Evolutionary conservation across 2,888 invertebrate genomes (phyloP), one percentile per base, ranked within the genome.

Genomic region (Paralinhomoeus sp.): DNA sequence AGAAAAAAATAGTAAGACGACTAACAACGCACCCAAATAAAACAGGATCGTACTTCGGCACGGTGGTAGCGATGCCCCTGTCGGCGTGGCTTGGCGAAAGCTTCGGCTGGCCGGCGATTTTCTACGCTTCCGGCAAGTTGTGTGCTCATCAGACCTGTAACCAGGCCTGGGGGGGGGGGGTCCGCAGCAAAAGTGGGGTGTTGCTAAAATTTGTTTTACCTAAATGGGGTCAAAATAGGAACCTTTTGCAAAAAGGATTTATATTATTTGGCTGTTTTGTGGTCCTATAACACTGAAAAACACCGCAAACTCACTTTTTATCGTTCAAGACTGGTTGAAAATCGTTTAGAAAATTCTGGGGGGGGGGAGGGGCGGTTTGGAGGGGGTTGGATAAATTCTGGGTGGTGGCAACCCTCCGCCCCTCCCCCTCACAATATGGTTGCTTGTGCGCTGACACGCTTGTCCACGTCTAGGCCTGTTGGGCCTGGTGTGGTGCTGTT

Each of bases 31-130:
- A n/a, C n/a, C n/a, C n/a, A n/a, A n/a, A n/a, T n/a, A n/a, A n/a
- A n/a, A 36, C 52, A 63, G 53, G 54, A 33, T 55, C 54, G 1
- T 56, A 57, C 40, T 56, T 57, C 41, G 57, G 57, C 38, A 57
- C 57, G 13, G 56, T 57, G 3, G 33, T 54, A 7, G 48, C 54
- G 1, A 51, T 57, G 54, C 56, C 57, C 1, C 20, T 56, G 5
- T 54, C 54, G 9, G 56, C 53, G 1, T 49, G 43, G 22, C 44
- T 57, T 15, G 56, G 54, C 17, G 49, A 53, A 24, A 31, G 41
- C 5, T 67, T 66, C 17, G 72, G 73, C 18, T 75, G 75, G 75
- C 67, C 68, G 1, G 63, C 65, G 21, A 69, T 72, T 2, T 75
- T 74, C 57, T 74, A 73, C 58, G 61, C 69, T 17, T 62, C n/a